These are phyloP conservation scores for Idaea straminata DNA, from an alignment of 2,888 invertebrate genomes.

Conservation along the genomic window DNA sequence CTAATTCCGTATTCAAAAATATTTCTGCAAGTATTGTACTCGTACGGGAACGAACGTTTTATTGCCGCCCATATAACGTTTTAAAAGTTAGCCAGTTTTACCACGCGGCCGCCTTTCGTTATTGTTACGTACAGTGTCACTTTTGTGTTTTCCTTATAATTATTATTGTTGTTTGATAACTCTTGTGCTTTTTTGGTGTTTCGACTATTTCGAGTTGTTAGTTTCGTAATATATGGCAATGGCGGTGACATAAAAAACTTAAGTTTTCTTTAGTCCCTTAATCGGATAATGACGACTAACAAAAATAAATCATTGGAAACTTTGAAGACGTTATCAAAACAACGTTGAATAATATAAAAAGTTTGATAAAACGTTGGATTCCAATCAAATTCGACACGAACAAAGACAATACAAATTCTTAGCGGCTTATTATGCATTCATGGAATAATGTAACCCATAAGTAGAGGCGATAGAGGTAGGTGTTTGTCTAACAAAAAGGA, in stretches of 20 bases:
- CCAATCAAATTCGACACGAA: constrained; percentile 66
- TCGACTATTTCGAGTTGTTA: constrained; percentile 27
- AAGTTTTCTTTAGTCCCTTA: constrained; percentile 16
- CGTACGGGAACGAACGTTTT: constrained; percentile 76
- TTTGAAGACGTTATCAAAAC: neutral
- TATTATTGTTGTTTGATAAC: constrained; percentile 69
- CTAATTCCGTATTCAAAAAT: constrained; percentile 81
- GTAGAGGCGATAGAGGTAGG: neutral
- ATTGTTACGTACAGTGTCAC: constrained; percentile 43
- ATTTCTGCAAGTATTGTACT: constrained; percentile 80
- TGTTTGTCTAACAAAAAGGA: neutral
- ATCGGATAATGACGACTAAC: constrained; percentile 10
- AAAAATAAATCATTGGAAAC: neutral
- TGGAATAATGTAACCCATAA: constrained; percentile 64
- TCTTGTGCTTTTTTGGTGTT: constrained; percentile 46
- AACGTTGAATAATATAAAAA: constrained; percentile 31
- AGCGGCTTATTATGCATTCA: constrained; percentile 75
- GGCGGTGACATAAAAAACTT: constrained; percentile 21
- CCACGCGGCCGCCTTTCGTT: constrained; percentile 57
- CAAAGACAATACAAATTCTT: constrained; percentile 59
- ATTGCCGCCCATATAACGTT: constrained; percentile 78
- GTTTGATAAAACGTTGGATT: constrained; percentile 40
- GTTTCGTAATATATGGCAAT: constrained; percentile 21
- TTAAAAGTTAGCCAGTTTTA: constrained; percentile 76
- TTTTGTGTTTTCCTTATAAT: constrained; percentile 61